Base-by-base conservation (phyloP, 2,113 vertebrate genomes). In the Neolamprologus modestus region DNA sequence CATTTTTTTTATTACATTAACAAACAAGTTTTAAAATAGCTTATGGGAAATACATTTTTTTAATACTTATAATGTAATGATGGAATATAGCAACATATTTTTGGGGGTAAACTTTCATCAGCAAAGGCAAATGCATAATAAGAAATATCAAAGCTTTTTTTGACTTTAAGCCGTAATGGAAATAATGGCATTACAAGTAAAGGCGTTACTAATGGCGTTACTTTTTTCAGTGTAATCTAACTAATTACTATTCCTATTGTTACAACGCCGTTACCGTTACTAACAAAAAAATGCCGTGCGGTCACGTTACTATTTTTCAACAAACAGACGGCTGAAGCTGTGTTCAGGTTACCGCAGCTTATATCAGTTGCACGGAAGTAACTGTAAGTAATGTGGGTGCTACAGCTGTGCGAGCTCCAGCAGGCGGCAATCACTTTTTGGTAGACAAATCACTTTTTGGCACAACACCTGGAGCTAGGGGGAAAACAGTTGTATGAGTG, bases 391-490 rank as follows among this genome's bases (percentile, higher is more conserved):
- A 21, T 53, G 19, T 53, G 52, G 52, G 19, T 0, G 2, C 19
- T 53, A 53, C 19, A 53, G 52, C 52, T 4, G 9, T 11, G 5
- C 2, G 1, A 0, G 9, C 50, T 53, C 9, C 50, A 6, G 50
- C 0, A 0, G 19, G 50, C 1, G 19, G 52, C 19, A 4, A 21
- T 21, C 8, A 52, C 2, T 52, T 5, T 52, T 17, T n/a, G 4
- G 8, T 9, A 52, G 50, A n/a, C 50, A n/a, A 9, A 52, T 52
- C 50, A 52, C 50, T 19, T 5, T 52, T 2, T 52, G 50, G 50
- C 50, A 5, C 16, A 50, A 19, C 47, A 19, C 47, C 17, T 1
- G 4, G 47, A 50, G 3, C 17, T 50, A 1, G 17, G 8, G 47
- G 47, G 0, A 9, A 50, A 50, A 5, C 47, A 50, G 0, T 50